phyloP scores from a whole-genome alignment of 2,113 vertebrate species.

The Odocoileus virginianus region DNA sequence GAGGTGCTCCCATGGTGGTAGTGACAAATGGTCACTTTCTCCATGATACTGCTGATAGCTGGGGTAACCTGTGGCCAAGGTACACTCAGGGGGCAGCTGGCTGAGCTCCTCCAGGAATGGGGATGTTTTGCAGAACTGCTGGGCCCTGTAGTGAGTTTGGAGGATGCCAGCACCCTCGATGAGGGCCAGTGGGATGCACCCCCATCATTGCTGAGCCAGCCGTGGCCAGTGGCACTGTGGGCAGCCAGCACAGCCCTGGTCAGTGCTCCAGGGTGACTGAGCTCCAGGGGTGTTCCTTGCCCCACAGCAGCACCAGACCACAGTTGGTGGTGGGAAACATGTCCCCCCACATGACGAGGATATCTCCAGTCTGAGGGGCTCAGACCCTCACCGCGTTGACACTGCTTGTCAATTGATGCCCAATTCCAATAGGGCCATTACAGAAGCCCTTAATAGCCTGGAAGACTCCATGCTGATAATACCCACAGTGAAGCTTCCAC shows the following conservation, averaged over 20 bases:
- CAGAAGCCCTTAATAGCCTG: not conserved
- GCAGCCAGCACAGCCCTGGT: constrained; percentile 89
- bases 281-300: constrained; percentile 92
- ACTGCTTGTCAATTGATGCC: constrained; percentile 87
- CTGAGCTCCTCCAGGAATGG: constrained; percentile 85
- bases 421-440: constrained; percentile 73
- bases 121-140: constrained; percentile 87
- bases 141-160: constrained; percentile 89
- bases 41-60: constrained; percentile 82
- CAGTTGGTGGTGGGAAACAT: constrained; percentile 93
- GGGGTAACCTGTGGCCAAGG: constrained; percentile 59
- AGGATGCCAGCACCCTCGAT: constrained; percentile 92
- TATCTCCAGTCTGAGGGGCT: constrained; percentile 93
- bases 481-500: not conserved
- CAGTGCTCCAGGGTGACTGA: constrained; percentile 89
- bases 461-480: not conserved
- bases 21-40: not conserved
- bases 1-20: not conserved
- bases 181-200: constrained; percentile 85
- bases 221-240: constrained; percentile 89
- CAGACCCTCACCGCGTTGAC: constrained; percentile 86
- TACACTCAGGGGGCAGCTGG: constrained; percentile 82
- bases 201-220: constrained; percentile 92
- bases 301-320: constrained; percentile 86
- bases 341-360: constrained; percentile 89